Base-by-base conservation (phyloP, 2,113 vertebrate species). In the Gymnocephalus cernua region DNA sequence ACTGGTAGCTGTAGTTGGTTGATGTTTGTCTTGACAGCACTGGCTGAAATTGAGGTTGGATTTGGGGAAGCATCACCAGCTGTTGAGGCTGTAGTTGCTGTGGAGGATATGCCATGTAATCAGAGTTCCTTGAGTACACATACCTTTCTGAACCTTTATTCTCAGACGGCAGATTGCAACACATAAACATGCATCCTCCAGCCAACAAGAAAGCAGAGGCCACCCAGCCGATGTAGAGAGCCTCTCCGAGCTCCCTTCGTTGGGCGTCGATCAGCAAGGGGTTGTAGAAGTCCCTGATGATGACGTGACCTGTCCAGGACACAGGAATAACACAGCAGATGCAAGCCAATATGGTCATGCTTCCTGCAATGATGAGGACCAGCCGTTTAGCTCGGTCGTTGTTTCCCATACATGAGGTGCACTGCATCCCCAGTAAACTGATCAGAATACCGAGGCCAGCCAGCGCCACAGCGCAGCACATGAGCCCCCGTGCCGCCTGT, bases 401-500 rank as follows among this genome's bases (percentile, higher is more conserved):
- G 69, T 93, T 94, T 15, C 84, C 50, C 56, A 95, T 93, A 15
- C 94, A 95, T 0, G 91, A 85, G 0, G 95, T 95, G 89, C 96
- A 96, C 86, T 93, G 95, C 94, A 97, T 74, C 0, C 97, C 96
- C 1, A 79, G 65, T 35, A 97, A 51, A 29, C 96, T 94, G 82
- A 93, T 63, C 0, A 98, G 77, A 21, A 98, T 82, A 21, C 97
- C 95, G 1, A 95, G 9, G 1, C 95, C 69, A 2, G 91, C 89
- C 74, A 99, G 85, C 0, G 84, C 91, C 25, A 94, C 64, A 0
- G 97, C 94, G 13, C 89, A 59, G 74, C 97, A 97, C 97, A 97
- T 98, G 10, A 99, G 95, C 0, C 96, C 97, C 7, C 98, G 93
- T 0, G 96, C 95, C 0, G 95, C 94, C 82, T 98, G 96, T 7